Base-by-base conservation (phyloP, 1,140 invertebrate species). In the Pantala flavescens region DNA sequence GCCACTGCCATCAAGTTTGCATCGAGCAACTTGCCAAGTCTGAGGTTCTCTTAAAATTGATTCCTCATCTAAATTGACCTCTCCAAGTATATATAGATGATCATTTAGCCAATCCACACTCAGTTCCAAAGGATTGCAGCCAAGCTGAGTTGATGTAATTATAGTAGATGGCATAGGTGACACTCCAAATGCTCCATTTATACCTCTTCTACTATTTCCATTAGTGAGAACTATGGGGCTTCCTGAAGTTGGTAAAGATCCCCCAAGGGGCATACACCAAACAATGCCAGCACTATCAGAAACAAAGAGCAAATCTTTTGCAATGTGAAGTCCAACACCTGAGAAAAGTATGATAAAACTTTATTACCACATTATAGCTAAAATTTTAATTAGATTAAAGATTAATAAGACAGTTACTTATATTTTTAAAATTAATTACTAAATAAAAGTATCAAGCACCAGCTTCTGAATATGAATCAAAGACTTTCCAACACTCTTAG, bases 61-160 rank as follows among this genome's bases (percentile, higher is more conserved):
- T 14, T 73, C n/a, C 36, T 36, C 72, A 0, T 80, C 81, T 75
- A 70, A 24, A 76, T 87, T 84, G 7, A 88, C 84, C 80, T 91
- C 87, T 0, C 88, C 90, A 9, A 94, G 83, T 43, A 97, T 86
- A 78, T 94, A 97, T 0, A 96, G 83, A 63, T 92, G 87, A 71
- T 89, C 85, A 79, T 93, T 93, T 7, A 97, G 82, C 95, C 95
- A 97, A 81, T 98, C 95, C 0, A 96, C 86, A 1, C 90, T 91
- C 0, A 96, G 81, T 76, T 87, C 88, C 14, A 88, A 80, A 1
- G 90, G 89, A 72, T 83, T 85, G 77, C 88, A 87, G 75, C 86
- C 14, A 74, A 77, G 16, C 7, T 63, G 7, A 75, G 77, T 7
- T 75, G 74, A 24, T 77, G 49, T 49, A 77, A 79, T 23, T 72